phyloP scores from a whole-genome alignment of 2,113 vertebrate species.

The Megaceryle torquata region DNA sequence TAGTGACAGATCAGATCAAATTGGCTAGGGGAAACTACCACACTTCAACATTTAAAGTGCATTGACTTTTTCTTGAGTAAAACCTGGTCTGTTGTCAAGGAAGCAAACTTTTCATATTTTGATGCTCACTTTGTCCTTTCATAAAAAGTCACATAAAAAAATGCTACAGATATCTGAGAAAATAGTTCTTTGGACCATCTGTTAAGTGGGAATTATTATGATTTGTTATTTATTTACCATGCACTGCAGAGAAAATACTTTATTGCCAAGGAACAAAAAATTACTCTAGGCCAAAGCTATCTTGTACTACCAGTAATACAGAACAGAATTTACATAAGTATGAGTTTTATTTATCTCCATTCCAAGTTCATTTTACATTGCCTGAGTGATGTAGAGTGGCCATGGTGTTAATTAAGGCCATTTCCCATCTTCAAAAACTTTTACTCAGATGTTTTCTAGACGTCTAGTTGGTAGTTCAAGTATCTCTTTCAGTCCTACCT shows the following conservation, averaged over 20 bases:
- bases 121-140: neutral
- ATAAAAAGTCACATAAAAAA: neutral
- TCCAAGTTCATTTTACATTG: neutral
- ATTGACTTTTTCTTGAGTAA: neutral
- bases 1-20: constrained; percentile 1
- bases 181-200: neutral
- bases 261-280: neutral
- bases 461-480: neutral
- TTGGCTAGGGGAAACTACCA: neutral
- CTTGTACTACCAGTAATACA: neutral
- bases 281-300: neutral
- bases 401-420: neutral
- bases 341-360: neutral
- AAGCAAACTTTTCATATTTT: neutral
- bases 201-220: neutral
- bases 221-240: neutral
- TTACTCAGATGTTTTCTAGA: neutral
- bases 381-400: neutral
- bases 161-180: neutral
- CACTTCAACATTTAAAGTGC: neutral
- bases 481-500: neutral
- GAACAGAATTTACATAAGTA: neutral
- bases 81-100: neutral
- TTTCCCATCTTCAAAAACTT: neutral
- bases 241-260: neutral